phyloP scores from a whole-genome alignment of 2,888 invertebrate genomes.

The Hyles lineata region DNA sequence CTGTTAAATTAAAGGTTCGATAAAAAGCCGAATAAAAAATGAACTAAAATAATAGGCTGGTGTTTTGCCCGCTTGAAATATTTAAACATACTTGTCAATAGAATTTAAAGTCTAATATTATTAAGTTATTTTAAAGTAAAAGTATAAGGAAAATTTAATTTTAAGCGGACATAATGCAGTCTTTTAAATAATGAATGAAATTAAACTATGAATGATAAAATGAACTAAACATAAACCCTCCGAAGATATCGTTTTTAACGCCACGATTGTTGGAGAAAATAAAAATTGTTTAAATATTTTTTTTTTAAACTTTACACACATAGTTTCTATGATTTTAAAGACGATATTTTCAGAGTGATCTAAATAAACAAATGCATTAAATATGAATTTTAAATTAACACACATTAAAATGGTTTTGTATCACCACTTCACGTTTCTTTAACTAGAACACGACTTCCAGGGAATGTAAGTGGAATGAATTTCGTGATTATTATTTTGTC shows the following conservation, averaged over 20 bases:
- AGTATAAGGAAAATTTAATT: slow-evolving; percentile 44
- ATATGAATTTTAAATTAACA: slow-evolving; percentile 76
- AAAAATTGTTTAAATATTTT: not conserved
- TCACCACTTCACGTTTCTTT: slow-evolving; percentile 78
- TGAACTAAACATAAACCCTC: slow-evolving; percentile 65
- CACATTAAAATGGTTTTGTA: slow-evolving; percentile 72
- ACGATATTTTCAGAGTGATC: slow-evolving; percentile 59
- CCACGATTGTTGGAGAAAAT: slow-evolving; percentile 13
- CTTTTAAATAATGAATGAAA: slow-evolving; percentile 75
- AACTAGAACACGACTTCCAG: slow-evolving; percentile 74
- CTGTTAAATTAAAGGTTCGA: slow-evolving; percentile 89
- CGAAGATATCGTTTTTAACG: slow-evolving; percentile 57
- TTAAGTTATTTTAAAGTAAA: not conserved
- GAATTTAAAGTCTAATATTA: too few species aligned
- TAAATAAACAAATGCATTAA: slow-evolving; percentile 76
- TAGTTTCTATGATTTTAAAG: slow-evolving; percentile 39
- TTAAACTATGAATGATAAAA: slow-evolving; percentile 68
- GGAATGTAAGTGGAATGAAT: slow-evolving; percentile 83
- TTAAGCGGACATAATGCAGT: slow-evolving; percentile 59
- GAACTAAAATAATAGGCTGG: slow-evolving; percentile 53
- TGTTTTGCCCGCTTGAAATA: slow-evolving; percentile 61
- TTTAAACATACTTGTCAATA: not conserved
- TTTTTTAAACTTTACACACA: too few species aligned
- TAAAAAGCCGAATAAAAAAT: slow-evolving; percentile 74
- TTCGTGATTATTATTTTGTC: slow-evolving; percentile 69